phyloP scores from a whole-genome alignment of 2,888 invertebrate genomes.

The Trichogramma dendrolimi region DNA sequence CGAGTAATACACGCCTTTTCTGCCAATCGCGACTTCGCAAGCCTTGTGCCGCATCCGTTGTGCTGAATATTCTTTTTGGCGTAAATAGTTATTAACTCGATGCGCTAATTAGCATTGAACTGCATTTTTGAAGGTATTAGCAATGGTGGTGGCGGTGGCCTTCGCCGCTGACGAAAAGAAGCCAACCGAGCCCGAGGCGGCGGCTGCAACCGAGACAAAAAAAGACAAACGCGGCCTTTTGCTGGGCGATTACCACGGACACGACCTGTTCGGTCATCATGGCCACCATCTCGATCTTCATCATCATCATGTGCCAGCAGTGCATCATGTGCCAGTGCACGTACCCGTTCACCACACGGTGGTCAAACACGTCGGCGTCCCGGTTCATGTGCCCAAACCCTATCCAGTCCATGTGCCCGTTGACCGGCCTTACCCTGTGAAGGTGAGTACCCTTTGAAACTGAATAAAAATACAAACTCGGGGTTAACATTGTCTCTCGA shows the following conservation, averaged over 20 bases:
- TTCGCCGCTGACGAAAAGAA: constrained; percentile 40
- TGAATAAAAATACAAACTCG: neutral
- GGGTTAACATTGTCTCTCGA: neutral
- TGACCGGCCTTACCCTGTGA: constrained; percentile 54
- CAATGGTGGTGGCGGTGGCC: constrained; percentile 44
- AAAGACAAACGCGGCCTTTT: constrained; percentile 51
- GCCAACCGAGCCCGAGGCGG: constrained; percentile 31
- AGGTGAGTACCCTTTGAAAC: constrained; percentile 35
- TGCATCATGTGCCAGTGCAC: constrained; percentile 33
- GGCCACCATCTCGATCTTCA: constrained; percentile 29
- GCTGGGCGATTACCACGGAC: constrained; percentile 40
- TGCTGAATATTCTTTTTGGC: constrained; percentile 15
- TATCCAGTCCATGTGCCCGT: constrained; percentile 55
- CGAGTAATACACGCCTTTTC: too few species aligned
- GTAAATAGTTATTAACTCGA: constrained; percentile 42
- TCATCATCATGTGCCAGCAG: constrained; percentile 24
- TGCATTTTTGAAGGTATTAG: constrained; percentile 37
- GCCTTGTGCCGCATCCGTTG: neutral
- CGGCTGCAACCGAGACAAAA: constrained; percentile 35
- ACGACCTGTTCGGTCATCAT: constrained; percentile 33
- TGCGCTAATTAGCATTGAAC: too few species aligned
- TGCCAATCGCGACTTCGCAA: too few species aligned
- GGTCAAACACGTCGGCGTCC: constrained; percentile 54
- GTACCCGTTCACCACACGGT: constrained; percentile 39
- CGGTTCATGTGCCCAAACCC: constrained; percentile 53